Base-by-base conservation (phyloP, 2,113 vertebrate genomes). In the Glaucomys volans region DNA sequence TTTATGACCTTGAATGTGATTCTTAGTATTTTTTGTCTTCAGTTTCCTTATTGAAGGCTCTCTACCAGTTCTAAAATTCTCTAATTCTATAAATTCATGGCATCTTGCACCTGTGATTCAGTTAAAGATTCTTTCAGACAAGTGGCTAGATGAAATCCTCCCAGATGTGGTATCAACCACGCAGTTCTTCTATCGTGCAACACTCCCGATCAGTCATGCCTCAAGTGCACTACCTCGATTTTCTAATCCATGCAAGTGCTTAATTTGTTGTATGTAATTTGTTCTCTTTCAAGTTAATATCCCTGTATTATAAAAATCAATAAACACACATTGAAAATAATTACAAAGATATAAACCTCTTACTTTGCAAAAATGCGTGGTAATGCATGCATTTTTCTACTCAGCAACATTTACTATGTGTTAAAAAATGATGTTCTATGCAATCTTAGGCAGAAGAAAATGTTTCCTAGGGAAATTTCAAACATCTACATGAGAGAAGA, bases 271-370 rank as follows among this genome's bases (percentile, higher is more conserved):
- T 96, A 93, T 94, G 94, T 96, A 97, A 98, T 97, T 97, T 98
- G 96, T 97, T 97, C 96, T 94, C 96, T 98, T 98, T 98, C 97
- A 97, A 98, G 96, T 97, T 98, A 98, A 98, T 98, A 97, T 88
- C 96, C 91, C 76, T 95, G 96, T 93, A 77, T 97, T 96, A 97
- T 96, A 97, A 98, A 97, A 97, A 97, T 97, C 97, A 98, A 98
- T 97, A 97, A 98, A 96, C 97, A 97, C 96, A 97, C 88, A 97
- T 90, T 96, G 96, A 93, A 98, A 98, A 98, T 98, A 97, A 98
- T 97, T 97, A 97, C 96, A 96, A 75, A 97, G 50, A 97, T 87
- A 91, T 94, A 97, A 98, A 98, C 90, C 94, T 97, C 97, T 97
- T 96, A 97, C 96, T 95, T 93, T 93, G 96, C 96, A 96, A 97